Evolutionary conservation across 1,140 invertebrate species (phyloP).

Genomic region (Orchestia grillus): DNA sequence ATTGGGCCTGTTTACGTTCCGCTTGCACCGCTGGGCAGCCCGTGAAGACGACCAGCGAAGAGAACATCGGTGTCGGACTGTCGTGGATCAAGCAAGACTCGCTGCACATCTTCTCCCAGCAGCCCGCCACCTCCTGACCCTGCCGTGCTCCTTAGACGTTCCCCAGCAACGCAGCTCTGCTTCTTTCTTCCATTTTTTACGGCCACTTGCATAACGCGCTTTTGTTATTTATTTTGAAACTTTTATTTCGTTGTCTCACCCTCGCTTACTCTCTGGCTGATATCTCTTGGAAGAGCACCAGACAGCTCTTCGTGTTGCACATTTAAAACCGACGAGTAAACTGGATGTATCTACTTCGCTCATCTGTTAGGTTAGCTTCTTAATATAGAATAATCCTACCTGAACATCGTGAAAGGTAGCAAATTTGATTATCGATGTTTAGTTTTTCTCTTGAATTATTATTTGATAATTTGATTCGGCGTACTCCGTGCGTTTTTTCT

Average conservation of each 20-base stretch:
- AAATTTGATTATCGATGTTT: neutral
- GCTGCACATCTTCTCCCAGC: constrained; percentile 66
- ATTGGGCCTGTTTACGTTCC: neutral
- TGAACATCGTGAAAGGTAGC: neutral
- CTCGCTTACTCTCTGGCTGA: neutral
- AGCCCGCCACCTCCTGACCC: constrained; percentile 48
- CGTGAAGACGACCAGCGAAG: constrained; percentile 58
- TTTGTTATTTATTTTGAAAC: neutral
- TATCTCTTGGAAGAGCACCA: neutral
- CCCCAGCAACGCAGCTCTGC: neutral
- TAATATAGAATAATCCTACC: neutral
- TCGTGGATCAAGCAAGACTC: constrained; percentile 66
- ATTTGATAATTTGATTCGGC: neutral
- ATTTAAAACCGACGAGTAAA: neutral
- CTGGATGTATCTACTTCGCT: neutral
- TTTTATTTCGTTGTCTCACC: neutral
- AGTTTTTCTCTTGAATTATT: neutral
- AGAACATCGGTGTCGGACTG: constrained; percentile 60
- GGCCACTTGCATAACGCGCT: neutral
- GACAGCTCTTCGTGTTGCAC: too few relatives aligned
- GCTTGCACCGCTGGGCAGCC: constrained; percentile 50
- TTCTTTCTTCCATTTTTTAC: neutral
- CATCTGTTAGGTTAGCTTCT: neutral
- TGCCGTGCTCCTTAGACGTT: neutral
- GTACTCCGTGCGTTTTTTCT: neutral